Evolutionary conservation across 2,797 vertebrate species (phyloP).

Genomic region (Cossypha dichroa): DNA sequence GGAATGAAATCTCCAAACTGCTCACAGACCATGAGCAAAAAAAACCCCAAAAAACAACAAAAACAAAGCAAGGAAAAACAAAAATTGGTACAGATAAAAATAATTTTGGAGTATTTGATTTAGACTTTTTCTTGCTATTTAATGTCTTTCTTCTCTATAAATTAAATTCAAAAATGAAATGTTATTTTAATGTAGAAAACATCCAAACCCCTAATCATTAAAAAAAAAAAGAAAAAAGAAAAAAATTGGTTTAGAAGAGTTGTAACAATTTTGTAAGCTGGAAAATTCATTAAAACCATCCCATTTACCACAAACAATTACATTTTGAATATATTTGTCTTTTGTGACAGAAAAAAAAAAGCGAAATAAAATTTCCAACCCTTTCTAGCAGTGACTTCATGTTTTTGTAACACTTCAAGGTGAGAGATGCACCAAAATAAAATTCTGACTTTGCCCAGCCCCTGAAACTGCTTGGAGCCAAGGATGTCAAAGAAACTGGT

Average conservation of each 20-base stretch:
- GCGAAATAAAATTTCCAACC: neutral
- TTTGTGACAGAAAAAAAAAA: neutral
- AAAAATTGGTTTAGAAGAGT: neutral
- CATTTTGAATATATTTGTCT: neutral
- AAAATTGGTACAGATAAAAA: neutral
- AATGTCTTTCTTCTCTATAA: neutral
- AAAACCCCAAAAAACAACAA: rapidly evolving
- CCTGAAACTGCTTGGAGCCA: neutral
- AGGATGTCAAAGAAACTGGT: neutral
- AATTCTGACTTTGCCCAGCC: neutral
- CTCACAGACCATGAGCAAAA: neutral
- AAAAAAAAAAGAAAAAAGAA: neutral
- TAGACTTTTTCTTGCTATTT: neutral
- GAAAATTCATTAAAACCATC: neutral
- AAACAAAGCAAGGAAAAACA: neutral
- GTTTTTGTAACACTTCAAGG: neutral
- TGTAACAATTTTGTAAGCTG: neutral
- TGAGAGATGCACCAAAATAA: neutral
- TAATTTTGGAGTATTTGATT: neutral
- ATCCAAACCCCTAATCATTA: neutral
- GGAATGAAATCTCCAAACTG: neutral
- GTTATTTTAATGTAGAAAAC: neutral
- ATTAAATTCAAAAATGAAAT: neutral
- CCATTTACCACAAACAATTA: neutral
- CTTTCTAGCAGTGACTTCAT: neutral